Conservation (phyloP, 2,888 invertebrate species). For the Plutella xylostella region DNA sequence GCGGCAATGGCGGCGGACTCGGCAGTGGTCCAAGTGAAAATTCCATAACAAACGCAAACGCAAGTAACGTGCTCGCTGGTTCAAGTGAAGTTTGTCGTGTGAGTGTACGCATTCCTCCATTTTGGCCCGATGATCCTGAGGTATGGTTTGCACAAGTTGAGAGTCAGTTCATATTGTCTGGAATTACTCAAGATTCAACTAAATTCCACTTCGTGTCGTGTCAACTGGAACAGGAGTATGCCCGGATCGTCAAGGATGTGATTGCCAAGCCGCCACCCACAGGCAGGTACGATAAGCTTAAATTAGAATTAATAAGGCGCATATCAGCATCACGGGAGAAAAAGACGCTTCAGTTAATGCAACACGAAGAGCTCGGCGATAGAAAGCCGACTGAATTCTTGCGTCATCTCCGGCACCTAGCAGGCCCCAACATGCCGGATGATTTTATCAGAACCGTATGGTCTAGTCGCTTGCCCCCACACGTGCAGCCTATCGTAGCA, state of each 20-base stretch:
- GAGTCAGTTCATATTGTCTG: conserved; percentile 10
- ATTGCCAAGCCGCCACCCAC: conserved; percentile 12
- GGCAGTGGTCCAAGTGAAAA: too few species aligned
- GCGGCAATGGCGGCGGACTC: too few species aligned
- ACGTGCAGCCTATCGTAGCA: neutral
- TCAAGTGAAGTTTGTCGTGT: too few species aligned
- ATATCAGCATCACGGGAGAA: conserved; percentile 4
- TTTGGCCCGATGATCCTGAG: too few species aligned
- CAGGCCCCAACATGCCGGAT: neutral
- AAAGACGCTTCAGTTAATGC: too few species aligned
- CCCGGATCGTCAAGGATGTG: conserved; percentile 13
- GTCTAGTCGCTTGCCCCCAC: neutral
- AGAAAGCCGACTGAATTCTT: too few species aligned
- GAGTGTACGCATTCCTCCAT: too few species aligned
- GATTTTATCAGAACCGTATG: neutral
- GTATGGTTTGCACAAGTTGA: conserved; percentile 15
- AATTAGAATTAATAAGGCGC: conserved; percentile 10
- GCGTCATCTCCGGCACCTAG: neutral
- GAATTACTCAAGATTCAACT: conserved; percentile 8
- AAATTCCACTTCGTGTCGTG: conserved; percentile 12
- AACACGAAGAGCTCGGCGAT: too few species aligned
- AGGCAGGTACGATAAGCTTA: conserved; percentile 4
- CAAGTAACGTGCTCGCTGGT: too few species aligned
- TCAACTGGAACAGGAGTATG: conserved; percentile 9
- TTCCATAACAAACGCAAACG: too few species aligned